Base-by-base conservation (phyloP, 2,113 vertebrate species). In the Elephas maximus region DNA sequence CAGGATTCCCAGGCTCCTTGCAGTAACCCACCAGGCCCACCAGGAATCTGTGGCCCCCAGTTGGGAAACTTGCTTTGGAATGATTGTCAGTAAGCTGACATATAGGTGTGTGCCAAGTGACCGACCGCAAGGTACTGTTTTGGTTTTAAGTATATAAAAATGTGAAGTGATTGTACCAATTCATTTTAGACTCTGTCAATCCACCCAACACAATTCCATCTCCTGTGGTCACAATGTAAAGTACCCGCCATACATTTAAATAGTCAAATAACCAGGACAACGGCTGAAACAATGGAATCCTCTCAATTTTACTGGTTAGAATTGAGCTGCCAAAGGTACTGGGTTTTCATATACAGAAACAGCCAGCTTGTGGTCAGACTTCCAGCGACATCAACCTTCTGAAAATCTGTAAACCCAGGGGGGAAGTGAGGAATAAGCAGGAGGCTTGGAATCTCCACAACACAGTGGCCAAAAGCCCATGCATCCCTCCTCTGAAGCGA, bases 261-360 rank as follows among this genome's bases (percentile, higher is more conserved):
- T 4, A 90, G 93, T 92, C 88, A 93, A 97, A 97, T 93, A 97
- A 96, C 53, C 78, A 95, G 85, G 97, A 96, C 90, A 84, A 92
- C 90, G 53, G 95, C 85, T 45, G 84, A 87, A 90, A 93, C 53
- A n/a, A 65, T 74, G 73, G 92, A 96, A 81, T 96, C 96, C 60
- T 97, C 90, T 97, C 45, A 85, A 90, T 94, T 97, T 97, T 96
- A 97, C 97, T 98, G 94, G 78, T 97, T 97, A 81, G 90, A 91
- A 65, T 73, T 85, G 84, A 97, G 96, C 90, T 97, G 95, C 97
- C 97, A 96, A 76, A 90, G 18, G 81, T 95, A 90, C 81, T 93
- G 85, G 94, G 77, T 97, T 96, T 96, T 92, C 96, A 96, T 93
- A 95, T 20, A 96, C 93, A 96, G 51, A 83, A 95, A 93, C 82